Evolutionary conservation across 2,113 vertebrate species (phyloP), one percentile per base, ranked within the genome.

Genomic region (Vulpes ferrilata): DNA sequence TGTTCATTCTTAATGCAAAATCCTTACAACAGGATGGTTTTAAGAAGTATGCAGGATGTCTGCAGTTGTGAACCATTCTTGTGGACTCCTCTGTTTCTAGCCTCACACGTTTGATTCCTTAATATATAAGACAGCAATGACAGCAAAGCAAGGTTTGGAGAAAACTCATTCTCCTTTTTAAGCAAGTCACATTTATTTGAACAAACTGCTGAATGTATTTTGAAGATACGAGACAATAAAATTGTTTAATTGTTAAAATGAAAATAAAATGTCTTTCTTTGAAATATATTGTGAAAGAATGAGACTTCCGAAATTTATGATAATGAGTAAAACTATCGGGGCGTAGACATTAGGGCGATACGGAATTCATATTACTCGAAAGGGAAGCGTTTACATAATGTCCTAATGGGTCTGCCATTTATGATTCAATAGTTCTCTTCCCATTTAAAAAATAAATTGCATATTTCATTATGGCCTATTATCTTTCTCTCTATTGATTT

Each of bases 391-490:
- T 98, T 97, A 95, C 60, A 95, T 96, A 97, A 94, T 92, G 97
- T 97, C 62, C 64, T 97, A 98, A 97, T 97, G 94, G 82, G 19
- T 60, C 64, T 96, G 88, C 88, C 96, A 94, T 92, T 97, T 97
- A 88, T 98, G 96, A 98, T 96, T 93, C 82, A 96, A 60, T 98
- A 96, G 96, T 87, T 96, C 57, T 93, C 92, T 96, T 71, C 74
- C 82, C 84, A 93, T 97, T 98, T 91, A 90, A 97, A 95, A 97
- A 96, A 97, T 95, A 96, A 95, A 97, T 98, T 95, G 71, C 55
- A 22, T 96, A 96, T 95, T 97, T 97, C 94, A 95, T 97, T 97
- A 97, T 85, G 84, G 93, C 43, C 88, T 93, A 93, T 97, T 97
- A 96, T 97, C 73, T 94, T 93, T 92, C 20, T 60, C 76, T 97